Conservation (phyloP, 2,888 invertebrate genomes). For the Limnephilus lunatus region DNA sequence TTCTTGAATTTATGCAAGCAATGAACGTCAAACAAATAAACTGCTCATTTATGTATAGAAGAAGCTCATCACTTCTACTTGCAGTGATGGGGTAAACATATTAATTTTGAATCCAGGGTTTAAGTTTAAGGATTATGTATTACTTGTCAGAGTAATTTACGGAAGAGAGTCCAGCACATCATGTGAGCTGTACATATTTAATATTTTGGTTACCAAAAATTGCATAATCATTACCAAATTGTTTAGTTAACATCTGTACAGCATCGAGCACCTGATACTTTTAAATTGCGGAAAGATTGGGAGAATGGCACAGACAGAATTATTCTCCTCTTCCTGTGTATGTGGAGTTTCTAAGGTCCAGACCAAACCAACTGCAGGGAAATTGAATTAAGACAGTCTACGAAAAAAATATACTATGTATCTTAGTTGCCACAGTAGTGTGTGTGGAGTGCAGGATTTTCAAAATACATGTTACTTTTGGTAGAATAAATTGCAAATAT, state of each 20-base stretch:
- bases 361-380: neutral
- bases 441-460: too few relatives aligned
- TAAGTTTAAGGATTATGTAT: neutral
- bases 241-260: neutral
- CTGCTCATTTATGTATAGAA: neutral
- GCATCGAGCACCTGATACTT: neutral
- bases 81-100: neutral
- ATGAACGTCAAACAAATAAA: neutral
- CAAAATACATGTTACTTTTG: neutral
- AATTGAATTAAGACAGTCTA: too few relatives aligned
- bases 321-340: neutral
- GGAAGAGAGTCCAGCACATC: neutral
- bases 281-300: neutral
- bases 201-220: neutral
- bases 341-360: neutral
- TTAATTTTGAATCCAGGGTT: neutral
- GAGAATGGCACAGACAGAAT: neutral
- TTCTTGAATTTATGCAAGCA: neutral
- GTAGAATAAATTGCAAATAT: neutral
- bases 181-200: neutral
- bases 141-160: neutral
- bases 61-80: neutral
- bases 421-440: too few relatives aligned
- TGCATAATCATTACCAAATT: neutral
- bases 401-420: too few relatives aligned